Base-by-base conservation (phyloP, 2,888 invertebrate species). In the Orthosia gothica region DNA sequence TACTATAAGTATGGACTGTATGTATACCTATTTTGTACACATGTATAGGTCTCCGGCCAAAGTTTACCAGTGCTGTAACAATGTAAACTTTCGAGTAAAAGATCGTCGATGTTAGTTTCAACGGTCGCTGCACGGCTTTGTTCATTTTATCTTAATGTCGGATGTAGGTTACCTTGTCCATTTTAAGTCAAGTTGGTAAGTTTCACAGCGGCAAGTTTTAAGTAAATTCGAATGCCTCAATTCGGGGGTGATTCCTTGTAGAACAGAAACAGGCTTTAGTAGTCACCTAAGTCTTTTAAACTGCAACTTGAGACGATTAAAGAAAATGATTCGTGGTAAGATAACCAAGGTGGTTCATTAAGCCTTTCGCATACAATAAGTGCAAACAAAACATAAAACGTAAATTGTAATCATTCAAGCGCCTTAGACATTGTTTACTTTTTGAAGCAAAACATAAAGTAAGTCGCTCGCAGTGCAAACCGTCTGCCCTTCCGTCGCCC, bases 401-500 rank as follows among this genome's bases (percentile, higher is more conserved):
- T 49, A 23, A 58, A 61, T 66, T 55, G 45, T 70, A 55, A 62
- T 79, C 62, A 57, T 23, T 26, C 40, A 20, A 23, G 57, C 76
- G 26, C 57, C 63, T 58, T n/a, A 49, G 47, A 63, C 32, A 75
- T 77, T 83, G 78, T 86, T 80, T 77, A 78, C 69, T 76, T 74
- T 81, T 62, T 73, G 47, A 67, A 73, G 32, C 59, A 75, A 79
- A 83, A 81, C 72, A 64, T 68, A 67, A 79, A 81, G 70, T 79
- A 79, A 81, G 76, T 76, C 69, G 76, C 66, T 83, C 77, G 69
- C 83, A 85, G 84, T 88, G 86, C 89, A 89, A 85, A 87, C 89
- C 79, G 92, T 92, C 93, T 92, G 93, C 92, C 93, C 92, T 93
- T 92, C 91, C 90, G 88, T 88, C 89, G 93, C 89, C 93, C 93